Evolutionary conservation across 2,888 invertebrate genomes (phyloP).

Genomic region (Calliopum simillimum): DNA sequence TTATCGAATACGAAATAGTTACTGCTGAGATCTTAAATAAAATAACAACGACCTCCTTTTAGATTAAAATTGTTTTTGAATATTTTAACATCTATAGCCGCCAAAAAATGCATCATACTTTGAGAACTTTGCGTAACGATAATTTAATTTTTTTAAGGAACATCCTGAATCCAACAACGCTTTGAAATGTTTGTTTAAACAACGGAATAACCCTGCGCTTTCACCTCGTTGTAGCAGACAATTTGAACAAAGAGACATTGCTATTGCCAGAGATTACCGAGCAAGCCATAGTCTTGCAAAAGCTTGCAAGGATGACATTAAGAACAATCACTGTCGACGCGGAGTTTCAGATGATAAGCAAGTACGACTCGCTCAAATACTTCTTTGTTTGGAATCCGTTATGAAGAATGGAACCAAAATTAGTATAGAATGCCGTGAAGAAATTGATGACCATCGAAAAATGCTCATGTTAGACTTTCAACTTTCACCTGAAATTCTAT

Average conservation of each 20-base stretch:
- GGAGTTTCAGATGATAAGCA: slow-evolving; percentile 85
- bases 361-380: slow-evolving; percentile 87
- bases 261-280: slow-evolving; percentile 91
- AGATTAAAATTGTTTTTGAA: too few relatives aligned
- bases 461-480: slow-evolving; percentile 94
- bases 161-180: slow-evolving; percentile 83
- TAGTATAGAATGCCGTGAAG: slow-evolving; percentile 82
- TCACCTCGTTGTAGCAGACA: slow-evolving; percentile 82
- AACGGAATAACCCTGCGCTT: slow-evolving; percentile 79
- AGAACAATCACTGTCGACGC: slow-evolving; percentile 85
- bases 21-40: too few relatives aligned
- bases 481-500: slow-evolving; percentile 92
- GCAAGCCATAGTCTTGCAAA: slow-evolving; percentile 89
- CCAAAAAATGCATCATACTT: background rate
- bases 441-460: slow-evolving; percentile 91
- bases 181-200: slow-evolving; percentile 88
- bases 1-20: too few relatives aligned
- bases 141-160: slow-evolving; percentile 67
- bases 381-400: slow-evolving; percentile 90
- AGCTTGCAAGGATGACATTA: slow-evolving; percentile 91
- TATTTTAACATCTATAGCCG: background rate
- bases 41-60: too few relatives aligned
- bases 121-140: background rate
- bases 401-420: slow-evolving; percentile 79
- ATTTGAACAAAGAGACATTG: slow-evolving; percentile 84